Base-by-base conservation (phyloP, 2,797 vertebrate genomes). In the Brachymystax lenok region DNA sequence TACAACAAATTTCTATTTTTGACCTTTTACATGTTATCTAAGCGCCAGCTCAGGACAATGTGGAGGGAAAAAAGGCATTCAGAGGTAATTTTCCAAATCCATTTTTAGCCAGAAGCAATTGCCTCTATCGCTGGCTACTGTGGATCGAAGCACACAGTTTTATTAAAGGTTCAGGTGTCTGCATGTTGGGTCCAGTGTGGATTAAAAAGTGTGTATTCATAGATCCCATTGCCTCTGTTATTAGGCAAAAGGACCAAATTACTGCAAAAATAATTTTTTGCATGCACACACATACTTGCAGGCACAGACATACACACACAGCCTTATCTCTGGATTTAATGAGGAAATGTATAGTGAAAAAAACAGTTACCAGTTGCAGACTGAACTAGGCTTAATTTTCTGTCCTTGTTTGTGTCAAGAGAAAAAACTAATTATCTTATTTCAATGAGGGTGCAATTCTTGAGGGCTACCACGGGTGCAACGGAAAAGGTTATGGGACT, bases 91-190 rank as follows among this genome's bases (percentile, higher is more conserved):
- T 46, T 46, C 10, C 40, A 46, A 46, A 13, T 13, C 40, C 40
- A 13, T 46, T 46, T 46, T 46, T 46, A 13, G 10, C 40, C 40
- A 46, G 40, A 46, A 46, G 69, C 40, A 71, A 21, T 50, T 24
- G 69, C 87, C 77, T 4, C 59, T 13, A 63, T 63, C 12, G 21
- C 59, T 27, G 21, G 59, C 59, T 24, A 63, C 69, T 85, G 86
- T 87, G 67, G 86, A 91, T 88, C 46, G 79, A 77, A 77, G 84
- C 76, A 14, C 3, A 76, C 80, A 85, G 87, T 91, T 92, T 91
- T 92, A 93, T 92, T 92, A 91, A 91, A 88, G 86, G 89, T 90
- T 92, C 89, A 87, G 84, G 92, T 89, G 88, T 90, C 90, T 88
- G 89, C 84, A 85, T 89, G 88, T 87, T 90, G 87, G 84, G 86